Evolutionary conservation across 2,113 vertebrate genomes (phyloP).

Genomic region (Vicugna pacos): DNA sequence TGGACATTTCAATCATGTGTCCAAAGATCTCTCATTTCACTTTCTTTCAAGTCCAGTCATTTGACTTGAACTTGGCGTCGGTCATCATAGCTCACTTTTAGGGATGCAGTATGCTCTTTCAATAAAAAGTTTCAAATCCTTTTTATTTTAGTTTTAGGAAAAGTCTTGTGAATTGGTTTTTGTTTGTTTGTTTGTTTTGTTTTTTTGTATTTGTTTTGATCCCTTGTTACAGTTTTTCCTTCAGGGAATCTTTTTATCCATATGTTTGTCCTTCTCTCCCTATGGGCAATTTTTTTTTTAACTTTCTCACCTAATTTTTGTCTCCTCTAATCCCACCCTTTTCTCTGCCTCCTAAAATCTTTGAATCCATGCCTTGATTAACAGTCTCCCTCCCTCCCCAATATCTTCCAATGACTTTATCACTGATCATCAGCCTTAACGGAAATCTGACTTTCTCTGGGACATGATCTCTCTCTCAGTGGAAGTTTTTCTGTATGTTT

Average conservation of each 20-base stretch:
- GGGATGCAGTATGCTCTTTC: background rate
- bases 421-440: too few relatives aligned
- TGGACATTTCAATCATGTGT: background rate
- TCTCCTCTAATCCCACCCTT: background rate
- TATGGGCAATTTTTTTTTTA: background rate
- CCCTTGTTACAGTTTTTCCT: background rate
- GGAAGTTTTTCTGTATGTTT: background rate
- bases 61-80: background rate
- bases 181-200: too few relatives aligned
- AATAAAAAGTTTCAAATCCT: background rate
- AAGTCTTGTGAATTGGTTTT: background rate
- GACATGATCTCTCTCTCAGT: background rate
- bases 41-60: background rate
- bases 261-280: background rate
- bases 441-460: background rate
- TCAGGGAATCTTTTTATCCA: background rate
- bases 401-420: background rate
- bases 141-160: background rate
- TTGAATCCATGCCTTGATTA: background rate
- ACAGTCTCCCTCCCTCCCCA: too few relatives aligned
- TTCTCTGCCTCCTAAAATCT: background rate
- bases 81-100: background rate
- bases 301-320: background rate
- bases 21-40: background rate
- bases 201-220: background rate